A percentile compares a stretch with the other conserved stretches of the same genome.
phyloP scores from a whole-genome alignment of 2,888 invertebrate species.

The Acanthoscelides obtectus region DNA sequence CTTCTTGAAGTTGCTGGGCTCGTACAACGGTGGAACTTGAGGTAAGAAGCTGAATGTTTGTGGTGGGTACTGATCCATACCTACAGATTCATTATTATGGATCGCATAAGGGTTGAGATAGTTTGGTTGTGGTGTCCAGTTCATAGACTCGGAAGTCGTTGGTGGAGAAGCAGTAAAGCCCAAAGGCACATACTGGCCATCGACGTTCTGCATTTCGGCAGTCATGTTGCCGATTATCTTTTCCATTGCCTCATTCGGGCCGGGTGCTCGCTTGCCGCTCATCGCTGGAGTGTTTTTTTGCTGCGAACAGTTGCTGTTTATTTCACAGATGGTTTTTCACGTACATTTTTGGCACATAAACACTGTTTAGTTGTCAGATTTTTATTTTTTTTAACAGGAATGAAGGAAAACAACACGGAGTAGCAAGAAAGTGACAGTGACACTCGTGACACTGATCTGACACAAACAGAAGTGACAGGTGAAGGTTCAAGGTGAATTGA shows the following conservation, averaged over 20 bases:
- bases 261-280: slow-evolving; percentile 38
- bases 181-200: slow-evolving; percentile 55
- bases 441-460: no score
- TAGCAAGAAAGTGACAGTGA: no score
- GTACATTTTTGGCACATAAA: slow-evolving; percentile 33
- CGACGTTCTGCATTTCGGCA: slow-evolving; percentile 54
- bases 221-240: slow-evolving; percentile 59
- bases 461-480: no score
- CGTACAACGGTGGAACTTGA: slow-evolving; percentile 25
- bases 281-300: slow-evolving; percentile 26
- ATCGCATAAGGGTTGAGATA: slow-evolving; percentile 32
- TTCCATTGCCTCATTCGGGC: slow-evolving; percentile 47
- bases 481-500: no score
- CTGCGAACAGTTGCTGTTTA: slow-evolving; percentile 6
- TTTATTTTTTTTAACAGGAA: no score
- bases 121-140: slow-evolving; percentile 31
- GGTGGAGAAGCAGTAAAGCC: slow-evolving; percentile 44
- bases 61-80: slow-evolving; percentile 21
- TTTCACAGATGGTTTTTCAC: slow-evolving; percentile 19
- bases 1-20: slow-evolving; percentile 27
- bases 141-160: slow-evolving; percentile 29
- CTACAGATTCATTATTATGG: slow-evolving; percentile 25
- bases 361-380: slow-evolving; percentile 18
- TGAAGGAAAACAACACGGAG: no score
- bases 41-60: slow-evolving; percentile 29